Evolutionary conservation across 1,140 invertebrate genomes (phyloP).

Genomic region (Rhynchophorus ferrugineus): DNA sequence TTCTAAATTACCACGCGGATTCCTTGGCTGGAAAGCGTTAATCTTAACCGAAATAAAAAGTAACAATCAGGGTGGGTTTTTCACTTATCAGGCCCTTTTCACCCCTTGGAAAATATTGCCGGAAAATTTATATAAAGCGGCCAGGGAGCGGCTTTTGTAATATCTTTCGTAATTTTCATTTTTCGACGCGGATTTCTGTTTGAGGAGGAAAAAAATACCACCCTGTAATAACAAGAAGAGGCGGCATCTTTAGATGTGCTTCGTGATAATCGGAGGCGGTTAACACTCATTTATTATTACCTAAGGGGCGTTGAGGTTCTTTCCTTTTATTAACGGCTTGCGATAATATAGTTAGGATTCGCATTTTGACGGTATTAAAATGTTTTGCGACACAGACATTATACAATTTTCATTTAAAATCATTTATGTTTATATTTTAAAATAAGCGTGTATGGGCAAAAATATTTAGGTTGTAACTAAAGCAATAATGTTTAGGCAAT

Average conservation of each 20-base stretch:
- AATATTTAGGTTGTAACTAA: too few species aligned
- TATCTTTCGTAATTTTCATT: conserved; percentile 21
- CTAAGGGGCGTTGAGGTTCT: background rate
- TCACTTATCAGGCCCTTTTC: conserved; percentile 19
- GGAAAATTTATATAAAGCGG: conserved; percentile 18
- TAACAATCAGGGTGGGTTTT: conserved; percentile 16
- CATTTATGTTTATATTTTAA: too few species aligned
- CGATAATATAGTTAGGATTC: background rate
- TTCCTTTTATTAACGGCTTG: background rate
- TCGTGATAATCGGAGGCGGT: conserved; percentile 15
- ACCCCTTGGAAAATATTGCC: conserved; percentile 13
- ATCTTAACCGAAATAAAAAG: conserved; percentile 17
- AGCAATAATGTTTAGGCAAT: too few species aligned
- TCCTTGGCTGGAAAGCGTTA: conserved; percentile 7
- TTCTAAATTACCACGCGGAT: background rate
- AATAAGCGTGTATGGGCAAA: too few species aligned
- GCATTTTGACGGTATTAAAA: too few species aligned
- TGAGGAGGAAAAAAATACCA: conserved; percentile 15
- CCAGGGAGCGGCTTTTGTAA: conserved; percentile 17
- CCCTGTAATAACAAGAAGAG: conserved; percentile 12
- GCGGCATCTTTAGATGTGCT: conserved; percentile 16
- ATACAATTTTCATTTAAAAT: too few species aligned
- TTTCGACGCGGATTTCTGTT: conserved; percentile 14
- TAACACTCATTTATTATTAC: conserved; percentile 17
- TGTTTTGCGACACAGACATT: too few species aligned